These are phyloP conservation scores for Uromys caudimaculatus DNA, from an alignment of 2,797 vertebrate genomes.

Conservation along the genomic window DNA sequence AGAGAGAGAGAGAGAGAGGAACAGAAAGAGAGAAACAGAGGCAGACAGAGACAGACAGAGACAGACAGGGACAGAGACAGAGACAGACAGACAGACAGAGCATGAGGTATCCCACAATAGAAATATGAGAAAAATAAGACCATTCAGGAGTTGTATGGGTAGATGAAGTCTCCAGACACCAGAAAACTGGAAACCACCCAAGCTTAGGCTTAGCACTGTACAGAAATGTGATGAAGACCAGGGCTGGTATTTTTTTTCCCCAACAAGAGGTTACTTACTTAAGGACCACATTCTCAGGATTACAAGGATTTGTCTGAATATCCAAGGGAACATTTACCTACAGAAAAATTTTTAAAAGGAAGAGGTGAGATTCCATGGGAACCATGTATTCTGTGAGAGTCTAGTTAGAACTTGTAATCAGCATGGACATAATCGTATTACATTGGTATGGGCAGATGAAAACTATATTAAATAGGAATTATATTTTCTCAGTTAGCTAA, in stretches of 20 bases:
- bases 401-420: constrained; percentile 63
- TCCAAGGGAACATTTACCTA: constrained; percentile 76
- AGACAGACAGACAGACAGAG: background rate
- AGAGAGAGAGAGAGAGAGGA: background rate
- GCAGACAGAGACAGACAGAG: background rate
- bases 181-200: constrained; percentile 81
- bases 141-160: constrained; percentile 79
- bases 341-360: constrained; percentile 80
- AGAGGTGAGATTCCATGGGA: constrained; percentile 70
- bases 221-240: constrained; percentile 84
- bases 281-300: constrained; percentile 86
- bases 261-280: constrained; percentile 79
- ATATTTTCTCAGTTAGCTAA: constrained; percentile 44
- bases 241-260: constrained; percentile 42
- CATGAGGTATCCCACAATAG: background rate
- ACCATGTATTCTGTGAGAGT: background rate
- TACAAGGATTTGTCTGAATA: constrained; percentile 83
- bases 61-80: background rate
- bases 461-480: constrained; percentile 58
- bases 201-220: constrained; percentile 75
- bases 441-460: constrained; percentile 49
- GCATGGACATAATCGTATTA: constrained; percentile 50
- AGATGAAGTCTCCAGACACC: constrained; percentile 77
- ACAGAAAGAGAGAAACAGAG: background rate
- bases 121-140: constrained; percentile 65